Evolutionary conservation across 2,797 vertebrate genomes (phyloP), one percentile per base, ranked within the genome.

Genomic region (Danio albolineatus): DNA sequence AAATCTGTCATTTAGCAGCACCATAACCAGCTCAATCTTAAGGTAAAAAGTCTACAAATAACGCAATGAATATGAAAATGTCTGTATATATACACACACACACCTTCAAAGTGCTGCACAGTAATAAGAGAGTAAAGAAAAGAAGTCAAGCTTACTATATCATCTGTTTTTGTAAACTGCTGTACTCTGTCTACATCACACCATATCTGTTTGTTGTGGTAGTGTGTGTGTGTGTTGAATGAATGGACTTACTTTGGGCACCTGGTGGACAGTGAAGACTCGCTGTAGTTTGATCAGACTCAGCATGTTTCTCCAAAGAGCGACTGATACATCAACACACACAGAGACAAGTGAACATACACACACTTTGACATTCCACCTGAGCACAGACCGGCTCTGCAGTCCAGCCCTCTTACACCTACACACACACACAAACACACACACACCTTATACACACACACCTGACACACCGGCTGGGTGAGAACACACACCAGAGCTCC

Each of bases 181-280:
- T 46, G 41, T 6, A 67, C 6, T 12, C 54, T 56, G n/a, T 44
- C 53, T 0, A 62, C 60, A 54, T 19, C 38, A 17, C 17, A 48
- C 4, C 4, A 17, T 41, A 59, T 60, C 2, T 71, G 9, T 77
- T 14, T 21, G 13, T 36, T 67, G 21, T 46, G 19, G 44, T 71
- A 28, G 56, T 53, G 28, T 28, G 28, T 72, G 10, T 59, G 21
- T 16, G 44, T 49, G 21, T 51, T 17, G 12, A 1, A 12, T 53
- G 6, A 57, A 53, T 12, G 12, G 72, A 92, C 96, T 90, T 94
- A 98, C 97, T 95, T 95, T 92, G 28, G 97, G 97, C 54, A 98
- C 93, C 83, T 98, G 96, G 72, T 97, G 89, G 78, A 94, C 92
- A 81, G 83, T 93, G 87, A 98, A 92, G 86, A 96, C 92, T 56